Evolutionary conservation across 2,113 vertebrate genomes (phyloP).

Genomic region (Caloenas nicobarica): DNA sequence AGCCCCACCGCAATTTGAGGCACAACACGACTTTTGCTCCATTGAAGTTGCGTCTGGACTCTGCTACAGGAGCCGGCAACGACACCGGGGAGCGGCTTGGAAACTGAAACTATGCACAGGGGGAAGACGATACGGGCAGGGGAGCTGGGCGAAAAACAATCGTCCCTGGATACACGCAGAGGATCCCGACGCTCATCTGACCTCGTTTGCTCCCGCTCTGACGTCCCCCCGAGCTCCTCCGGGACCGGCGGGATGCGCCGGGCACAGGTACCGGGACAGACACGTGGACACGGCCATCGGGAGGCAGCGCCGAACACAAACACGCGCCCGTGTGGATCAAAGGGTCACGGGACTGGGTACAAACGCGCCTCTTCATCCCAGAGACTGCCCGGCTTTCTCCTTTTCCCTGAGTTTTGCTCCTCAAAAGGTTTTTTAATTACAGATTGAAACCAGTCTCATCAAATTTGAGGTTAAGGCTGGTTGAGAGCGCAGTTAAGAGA

Average conservation of each 20-base stretch:
- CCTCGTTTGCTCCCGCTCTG: conserved; percentile 8
- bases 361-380: not conserved
- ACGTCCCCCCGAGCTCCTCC: not conserved
- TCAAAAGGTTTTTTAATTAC: conserved; percentile 39
- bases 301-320: not conserved
- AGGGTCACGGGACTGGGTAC: not conserved
- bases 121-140: conserved; percentile 15
- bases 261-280: not conserved
- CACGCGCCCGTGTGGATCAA: accelerated
- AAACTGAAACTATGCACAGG: not conserved
- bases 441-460: not conserved
- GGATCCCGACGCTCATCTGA: not conserved
- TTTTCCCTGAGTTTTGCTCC: not conserved
- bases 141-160: not conserved
- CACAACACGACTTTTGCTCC: not conserved
- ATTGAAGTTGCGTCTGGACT: accelerated
- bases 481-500: not conserved
- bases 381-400: not conserved
- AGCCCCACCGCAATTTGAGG: accelerated
- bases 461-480: not conserved
- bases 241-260: not conserved
- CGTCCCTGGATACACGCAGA: not conserved
- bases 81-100: not conserved
- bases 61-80: not conserved
- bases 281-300: accelerated